Conservation (phyloP, 2,113 vertebrate species). For the Podarcis raffonei region DNA sequence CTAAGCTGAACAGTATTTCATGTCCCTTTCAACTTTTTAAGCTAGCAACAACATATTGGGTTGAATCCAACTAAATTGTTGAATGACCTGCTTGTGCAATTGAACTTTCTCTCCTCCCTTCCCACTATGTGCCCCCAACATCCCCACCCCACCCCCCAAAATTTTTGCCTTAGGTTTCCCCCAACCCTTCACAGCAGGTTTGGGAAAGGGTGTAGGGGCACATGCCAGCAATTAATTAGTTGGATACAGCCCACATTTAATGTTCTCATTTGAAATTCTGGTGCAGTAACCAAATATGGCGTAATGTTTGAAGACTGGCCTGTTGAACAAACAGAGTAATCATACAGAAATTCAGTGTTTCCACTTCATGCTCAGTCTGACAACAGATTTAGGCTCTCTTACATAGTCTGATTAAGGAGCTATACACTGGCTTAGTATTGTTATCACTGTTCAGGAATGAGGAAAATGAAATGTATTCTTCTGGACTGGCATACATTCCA, state of each 20-base stretch:
- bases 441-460: slow-evolving; percentile 15
- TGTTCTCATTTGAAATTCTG: slow-evolving; percentile 57
- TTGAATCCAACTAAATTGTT: too few species aligned
- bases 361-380: slow-evolving; percentile 35
- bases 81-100: too few species aligned
- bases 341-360: slow-evolving; percentile 10
- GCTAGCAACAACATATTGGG: slow-evolving; percentile 40
- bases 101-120: too few species aligned
- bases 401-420: slow-evolving; percentile 16
- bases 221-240: too few species aligned
- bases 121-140: too few species aligned
- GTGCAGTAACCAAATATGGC: slow-evolving; percentile 33
- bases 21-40: slow-evolving; percentile 64
- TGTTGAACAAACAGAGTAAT: slow-evolving; percentile 33
- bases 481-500: neutral
- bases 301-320: neutral
- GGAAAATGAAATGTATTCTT: slow-evolving; percentile 18
- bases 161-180: too few species aligned
- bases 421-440: neutral
- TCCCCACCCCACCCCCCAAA: too few species aligned
- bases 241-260: slow-evolving; percentile 43
- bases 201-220: too few species aligned
- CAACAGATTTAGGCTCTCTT: slow-evolving; percentile 37
- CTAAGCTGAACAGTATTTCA: slow-evolving; percentile 57
- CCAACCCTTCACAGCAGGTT: too few species aligned